Base-by-base conservation (phyloP, 2,888 invertebrate genomes). In the Blastobasis lacticolella region DNA sequence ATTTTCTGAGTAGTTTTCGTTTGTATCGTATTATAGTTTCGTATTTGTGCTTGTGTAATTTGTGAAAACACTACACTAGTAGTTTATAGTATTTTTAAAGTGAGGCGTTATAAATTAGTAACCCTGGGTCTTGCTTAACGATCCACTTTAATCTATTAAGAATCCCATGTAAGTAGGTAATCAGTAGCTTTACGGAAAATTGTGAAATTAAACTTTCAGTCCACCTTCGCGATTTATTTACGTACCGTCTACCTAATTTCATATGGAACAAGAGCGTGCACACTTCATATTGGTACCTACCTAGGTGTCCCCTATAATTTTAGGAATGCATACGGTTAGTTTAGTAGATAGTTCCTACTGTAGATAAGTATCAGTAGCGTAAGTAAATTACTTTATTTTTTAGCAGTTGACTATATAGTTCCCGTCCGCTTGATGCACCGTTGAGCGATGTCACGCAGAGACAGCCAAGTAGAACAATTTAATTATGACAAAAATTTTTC, bases 371-470 rank as follows among this genome's bases (percentile, higher is more conserved):
- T 23, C 23, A 23, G 23, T 23, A 23, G 23, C 23, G 42, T 10
- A 42, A 42, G 42, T 42, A 42, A 40, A 40, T 45, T 47, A 47
- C 51, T 63, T 61, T 50, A 53, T 57, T 64, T 71, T 74, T 61
- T 73, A 72, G 71, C 64, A 54, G 60, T 61, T 65, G 67, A 61
- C 64, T 64, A 23, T 23, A 23, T 23, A 66, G 59, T 67, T 70
- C 60, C 67, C 66, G 78, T 79, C 82, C 83, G 81, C 84, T 74
- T 74, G 53, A 49, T 68, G 68, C 71, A 63, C 72, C 42, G 7
- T 8, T 8, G 10, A 42, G 66, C 54, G 59, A 81, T 83, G 86
- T 74, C 86, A 74, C 81, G 64, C 60, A 69, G 67, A 58, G 79
- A 78, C 56, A 70, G 66, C 59, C 64, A 69, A 46, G 70, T 81